A percentile compares a stretch with the other conserved stretches of the same genome.
phyloP scores from a whole-genome alignment of 2,113 vertebrate species.

The Megaceryle torquata region DNA sequence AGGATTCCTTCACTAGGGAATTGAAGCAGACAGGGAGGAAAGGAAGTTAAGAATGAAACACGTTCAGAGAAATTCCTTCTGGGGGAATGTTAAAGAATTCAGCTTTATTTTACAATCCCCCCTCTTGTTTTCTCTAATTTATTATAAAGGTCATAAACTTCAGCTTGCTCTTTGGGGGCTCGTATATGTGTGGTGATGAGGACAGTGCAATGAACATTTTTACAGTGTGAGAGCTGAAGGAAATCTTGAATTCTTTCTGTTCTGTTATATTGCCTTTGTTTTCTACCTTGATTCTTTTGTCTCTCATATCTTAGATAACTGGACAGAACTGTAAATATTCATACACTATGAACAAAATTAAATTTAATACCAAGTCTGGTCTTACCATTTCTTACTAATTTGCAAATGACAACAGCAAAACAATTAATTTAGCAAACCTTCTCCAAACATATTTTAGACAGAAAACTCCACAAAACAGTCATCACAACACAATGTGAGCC shows the following conservation, averaged over 20 bases:
- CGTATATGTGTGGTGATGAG: background rate
- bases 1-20: background rate
- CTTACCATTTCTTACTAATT: background rate
- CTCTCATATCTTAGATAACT: background rate
- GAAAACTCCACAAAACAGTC: background rate
- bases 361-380: background rate
- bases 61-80: background rate
- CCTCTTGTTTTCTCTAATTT: background rate
- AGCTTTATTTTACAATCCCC: background rate
- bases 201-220: background rate
- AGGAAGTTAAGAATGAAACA: background rate
- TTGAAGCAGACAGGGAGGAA: background rate
- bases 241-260: background rate
- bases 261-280: background rate
- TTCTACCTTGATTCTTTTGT: background rate
- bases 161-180: background rate
- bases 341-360: background rate
- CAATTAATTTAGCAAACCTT: background rate
- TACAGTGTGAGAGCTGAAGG: background rate
- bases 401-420: background rate
- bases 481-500: rapidly evolving
- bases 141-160: background rate
- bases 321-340: background rate
- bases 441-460: background rate
- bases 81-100: background rate